Conservation (phyloP, 2,113 vertebrate genomes). For the Psilopogon haemacephalus region DNA sequence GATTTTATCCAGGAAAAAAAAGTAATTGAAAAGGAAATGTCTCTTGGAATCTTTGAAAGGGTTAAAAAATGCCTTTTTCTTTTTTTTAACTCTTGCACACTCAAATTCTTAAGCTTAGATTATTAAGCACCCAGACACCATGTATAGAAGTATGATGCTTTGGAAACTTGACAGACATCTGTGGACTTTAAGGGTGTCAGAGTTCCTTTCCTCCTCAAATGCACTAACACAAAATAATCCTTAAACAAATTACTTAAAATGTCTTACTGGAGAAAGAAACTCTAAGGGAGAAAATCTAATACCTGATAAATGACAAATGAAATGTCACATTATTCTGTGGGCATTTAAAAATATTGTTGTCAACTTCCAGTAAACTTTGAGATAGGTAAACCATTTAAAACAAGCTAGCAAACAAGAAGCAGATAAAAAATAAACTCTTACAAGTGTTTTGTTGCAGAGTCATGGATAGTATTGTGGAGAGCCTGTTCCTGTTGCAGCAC, state of each 20-base stretch:
- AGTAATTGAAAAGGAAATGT: neutral
- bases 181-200: neutral
- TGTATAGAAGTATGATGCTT: neutral
- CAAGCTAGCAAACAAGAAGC: neutral
- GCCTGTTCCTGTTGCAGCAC: conserved; percentile 67
- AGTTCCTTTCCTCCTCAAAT: neutral
- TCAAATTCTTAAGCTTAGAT: neutral
- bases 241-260: neutral
- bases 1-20: neutral
- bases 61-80: neutral
- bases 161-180: neutral
- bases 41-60: neutral
- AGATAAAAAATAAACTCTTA: neutral
- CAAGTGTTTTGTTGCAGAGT: neutral
- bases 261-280: neutral
- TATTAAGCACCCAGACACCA: neutral
- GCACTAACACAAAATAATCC: neutral
- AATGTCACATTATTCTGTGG: neutral
- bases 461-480: conserved; percentile 56
- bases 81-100: neutral
- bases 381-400: neutral
- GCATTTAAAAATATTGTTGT: neutral
- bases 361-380: neutral
- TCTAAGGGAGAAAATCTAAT: neutral
- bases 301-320: neutral